Evolutionary conservation across 2,888 invertebrate species (phyloP), one percentile per base, ranked within the genome.

Genomic region (Sarcophaga subvicina): DNA sequence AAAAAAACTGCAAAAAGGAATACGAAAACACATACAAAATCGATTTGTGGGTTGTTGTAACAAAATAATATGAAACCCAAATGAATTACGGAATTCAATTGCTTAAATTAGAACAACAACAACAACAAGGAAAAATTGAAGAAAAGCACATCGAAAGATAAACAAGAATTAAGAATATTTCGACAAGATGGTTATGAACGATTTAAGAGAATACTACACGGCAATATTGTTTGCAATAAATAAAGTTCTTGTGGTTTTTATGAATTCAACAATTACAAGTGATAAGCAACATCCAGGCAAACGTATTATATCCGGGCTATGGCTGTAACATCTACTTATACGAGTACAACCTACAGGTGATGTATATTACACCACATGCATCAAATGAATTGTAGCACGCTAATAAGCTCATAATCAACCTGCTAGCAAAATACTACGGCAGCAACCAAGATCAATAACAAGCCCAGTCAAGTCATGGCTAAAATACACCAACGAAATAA

Each of bases 381-480:
- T 6, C 37, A 37, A 37, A 37, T 37, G 37, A 37, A 37, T 37
- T 37, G 37, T 37, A 37, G 37, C 37, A 37, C 8, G 10, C 37
- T 37, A 37, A 37, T 37, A 10, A 37, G 10, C 17, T 14, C 17
- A 54, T 54, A 54, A 10, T 14, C 54, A 54, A 54, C 54, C 54
- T 54, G 54, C 54, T 54, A 54, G 5, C 4, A 14, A 17, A 12
- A 54, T 4, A 17, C 54, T 14, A 49, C 25, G 20, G 78, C 73
- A 80, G 72, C 60, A 78, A 25, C 79, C 87, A 87, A 87, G 87
- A 87, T 87, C 87, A 87, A 84, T 87, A 87, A 84, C 87, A 87
- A 87, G 84, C 81, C 84, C 84, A 87, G 70, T 78, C 81, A 81
- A 84, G 84, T 84, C 87, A 84, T 73, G 86, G 84, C 75, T 83